Conservation (phyloP, 2,888 invertebrate genomes). For the Tenodera sinensis region DNA sequence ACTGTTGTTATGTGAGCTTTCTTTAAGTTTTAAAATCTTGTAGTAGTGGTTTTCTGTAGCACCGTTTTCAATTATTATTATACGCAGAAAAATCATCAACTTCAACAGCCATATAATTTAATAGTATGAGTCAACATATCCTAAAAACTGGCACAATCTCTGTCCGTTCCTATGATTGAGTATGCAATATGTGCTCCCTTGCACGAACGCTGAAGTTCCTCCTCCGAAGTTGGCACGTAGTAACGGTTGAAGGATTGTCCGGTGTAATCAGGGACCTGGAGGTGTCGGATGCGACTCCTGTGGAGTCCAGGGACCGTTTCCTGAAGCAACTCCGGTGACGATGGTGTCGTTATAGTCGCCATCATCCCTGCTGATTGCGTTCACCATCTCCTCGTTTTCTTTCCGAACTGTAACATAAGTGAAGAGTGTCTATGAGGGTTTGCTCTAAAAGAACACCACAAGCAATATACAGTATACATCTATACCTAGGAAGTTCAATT, state of each 20-base stretch:
- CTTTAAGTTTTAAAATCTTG: background rate
- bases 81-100: background rate
- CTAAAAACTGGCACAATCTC: background rate
- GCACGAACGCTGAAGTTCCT: background rate
- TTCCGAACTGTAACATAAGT: constrained; percentile 71
- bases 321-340: background rate
- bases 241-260: background rate
- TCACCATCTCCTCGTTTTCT: constrained; percentile 84
- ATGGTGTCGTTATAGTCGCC: background rate
- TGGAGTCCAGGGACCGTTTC: background rate
- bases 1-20: background rate
- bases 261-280: background rate
- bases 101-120: background rate
- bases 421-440: background rate
- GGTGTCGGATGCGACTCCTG: background rate
- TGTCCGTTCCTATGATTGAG: background rate
- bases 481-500: too few relatives aligned
- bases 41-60: background rate
- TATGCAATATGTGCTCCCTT: background rate
- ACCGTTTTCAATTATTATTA: background rate
- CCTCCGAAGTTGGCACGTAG: background rate
- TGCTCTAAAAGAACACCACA: background rate
- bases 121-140: background rate
- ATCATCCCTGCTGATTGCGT: constrained; percentile 39
- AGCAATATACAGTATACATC: too few relatives aligned